Evolutionary conservation across 2,888 invertebrate genomes (phyloP).

Genomic region (Hirtodrosophila duncani): DNA sequence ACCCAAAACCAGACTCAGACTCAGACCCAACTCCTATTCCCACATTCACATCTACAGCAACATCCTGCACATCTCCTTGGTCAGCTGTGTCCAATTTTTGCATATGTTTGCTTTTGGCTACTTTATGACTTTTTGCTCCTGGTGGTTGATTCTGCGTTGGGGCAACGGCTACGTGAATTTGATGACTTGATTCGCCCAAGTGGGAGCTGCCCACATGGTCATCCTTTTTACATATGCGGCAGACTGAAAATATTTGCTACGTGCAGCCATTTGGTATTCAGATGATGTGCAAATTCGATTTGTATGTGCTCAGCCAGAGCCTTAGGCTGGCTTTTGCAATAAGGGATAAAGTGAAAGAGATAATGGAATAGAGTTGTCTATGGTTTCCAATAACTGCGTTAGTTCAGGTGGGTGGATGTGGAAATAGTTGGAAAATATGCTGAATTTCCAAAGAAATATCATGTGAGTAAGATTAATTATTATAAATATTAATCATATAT

Average conservation of each 20-base stretch:
- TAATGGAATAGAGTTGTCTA: no score
- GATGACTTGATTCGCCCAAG: slow-evolving; percentile 69
- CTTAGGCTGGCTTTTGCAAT: slow-evolving; percentile 17
- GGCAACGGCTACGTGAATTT: slow-evolving; percentile 59
- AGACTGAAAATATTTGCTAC: slow-evolving; percentile 49
- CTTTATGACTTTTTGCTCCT: slow-evolving; percentile 57
- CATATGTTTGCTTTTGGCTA: slow-evolving; percentile 65
- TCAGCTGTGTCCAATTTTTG: slow-evolving; percentile 59
- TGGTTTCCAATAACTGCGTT: no score
- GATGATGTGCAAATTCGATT: slow-evolving; percentile 77
- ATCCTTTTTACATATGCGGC: slow-evolving; percentile 55
- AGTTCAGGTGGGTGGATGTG: no score
- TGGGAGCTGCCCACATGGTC: slow-evolving; percentile 52
- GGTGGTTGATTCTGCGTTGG: slow-evolving; percentile 1
- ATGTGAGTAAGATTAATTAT: no score
- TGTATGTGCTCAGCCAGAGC: slow-evolving; percentile 56
- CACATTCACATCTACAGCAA: slow-evolving; percentile 25
- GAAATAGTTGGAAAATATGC: not conserved
- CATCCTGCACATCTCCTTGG: slow-evolving; percentile 43
- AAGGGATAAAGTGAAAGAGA: not conserved
- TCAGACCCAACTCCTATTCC: slow-evolving; percentile 41
- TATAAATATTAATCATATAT: no score
- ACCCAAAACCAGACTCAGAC: slow-evolving; percentile 12
- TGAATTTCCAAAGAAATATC: no score
- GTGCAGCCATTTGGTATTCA: slow-evolving; percentile 77